phyloP scores from a whole-genome alignment of 2,888 invertebrate species.

The Napeogenes inachia region DNA sequence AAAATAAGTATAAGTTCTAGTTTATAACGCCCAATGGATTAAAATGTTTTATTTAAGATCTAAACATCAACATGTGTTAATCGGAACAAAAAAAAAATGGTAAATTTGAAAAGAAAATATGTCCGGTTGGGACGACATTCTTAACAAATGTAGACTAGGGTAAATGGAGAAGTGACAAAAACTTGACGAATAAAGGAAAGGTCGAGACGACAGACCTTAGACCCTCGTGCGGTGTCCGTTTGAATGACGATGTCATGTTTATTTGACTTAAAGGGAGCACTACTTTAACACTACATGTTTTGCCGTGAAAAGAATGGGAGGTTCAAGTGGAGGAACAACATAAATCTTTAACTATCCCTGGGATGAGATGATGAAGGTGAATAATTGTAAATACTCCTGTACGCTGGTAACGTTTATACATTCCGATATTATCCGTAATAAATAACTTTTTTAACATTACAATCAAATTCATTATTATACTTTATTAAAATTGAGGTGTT shows the following conservation, averaged over 20 bases:
- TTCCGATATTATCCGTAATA: too few species aligned
- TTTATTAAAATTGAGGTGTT: too few species aligned
- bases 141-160: slow-evolving; percentile 51
- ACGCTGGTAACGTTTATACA: too few species aligned
- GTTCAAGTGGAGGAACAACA: slow-evolving; percentile 51
- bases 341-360: slow-evolving; percentile 49
- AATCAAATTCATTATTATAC: too few species aligned
- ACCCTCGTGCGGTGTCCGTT: slow-evolving; percentile 48
- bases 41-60: slow-evolving; percentile 22
- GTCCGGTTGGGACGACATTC: slow-evolving; percentile 49
- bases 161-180: slow-evolving; percentile 59
- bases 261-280: slow-evolving; percentile 64
- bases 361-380: slow-evolving; percentile 22
- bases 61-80: slow-evolving; percentile 40
- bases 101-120: slow-evolving; percentile 47
- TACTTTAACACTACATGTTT: slow-evolving; percentile 45
- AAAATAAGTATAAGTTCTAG: slow-evolving; percentile 13
- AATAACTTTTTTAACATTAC: too few species aligned
- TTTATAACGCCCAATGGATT: slow-evolving; percentile 10
- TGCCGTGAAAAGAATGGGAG: slow-evolving; percentile 52
- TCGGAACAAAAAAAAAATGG: slow-evolving; percentile 51
- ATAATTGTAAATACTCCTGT: slow-evolving; percentile 4
- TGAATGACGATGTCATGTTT: slow-evolving; percentile 70
- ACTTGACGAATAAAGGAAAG: slow-evolving; percentile 61
- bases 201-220: slow-evolving; percentile 53